These are phyloP conservation scores for Encarsia formosa DNA, from an alignment of 2,888 invertebrate genomes.

Conservation along the genomic window DNA sequence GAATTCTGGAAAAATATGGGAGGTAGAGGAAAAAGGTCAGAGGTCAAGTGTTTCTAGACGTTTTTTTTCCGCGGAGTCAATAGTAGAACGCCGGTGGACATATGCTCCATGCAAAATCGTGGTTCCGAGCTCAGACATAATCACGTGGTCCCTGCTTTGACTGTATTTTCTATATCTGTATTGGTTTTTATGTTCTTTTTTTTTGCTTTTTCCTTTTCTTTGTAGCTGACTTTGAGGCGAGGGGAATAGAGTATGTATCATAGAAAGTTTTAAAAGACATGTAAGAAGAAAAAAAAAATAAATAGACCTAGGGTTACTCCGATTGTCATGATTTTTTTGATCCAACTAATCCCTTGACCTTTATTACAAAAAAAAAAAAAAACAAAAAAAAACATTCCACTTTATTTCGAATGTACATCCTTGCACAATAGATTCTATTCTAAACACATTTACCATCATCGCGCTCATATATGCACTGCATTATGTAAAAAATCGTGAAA, in stretches of 20 bases:
- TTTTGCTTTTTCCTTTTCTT: constrained; percentile 11
- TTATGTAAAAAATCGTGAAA: too few species aligned
- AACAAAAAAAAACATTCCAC: too few species aligned
- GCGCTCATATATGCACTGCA: too few species aligned
- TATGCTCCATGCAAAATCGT: constrained; percentile 79
- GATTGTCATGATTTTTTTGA: too few species aligned
- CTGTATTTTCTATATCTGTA: constrained; percentile 46
- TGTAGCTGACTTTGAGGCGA: constrained; percentile 10
- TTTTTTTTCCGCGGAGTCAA: constrained; percentile 54
- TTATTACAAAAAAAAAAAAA: too few species aligned
- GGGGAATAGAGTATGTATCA: constrained; percentile 17
- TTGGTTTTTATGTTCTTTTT: too few species aligned
- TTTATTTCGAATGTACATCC: too few species aligned
- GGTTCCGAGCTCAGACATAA: constrained; percentile 62
- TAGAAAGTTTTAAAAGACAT: constrained; percentile 21
- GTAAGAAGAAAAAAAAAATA: constrained; percentile 8
- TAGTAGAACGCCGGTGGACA: constrained; percentile 55
- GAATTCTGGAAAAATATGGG: background rate
- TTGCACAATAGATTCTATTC: too few species aligned
- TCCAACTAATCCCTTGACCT: too few species aligned
- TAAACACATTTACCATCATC: too few species aligned
- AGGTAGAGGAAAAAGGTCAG: constrained; percentile 4
- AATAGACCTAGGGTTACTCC: background rate
- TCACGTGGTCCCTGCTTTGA: constrained; percentile 66
- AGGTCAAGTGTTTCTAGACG: constrained; percentile 6